Evolutionary conservation across 2,888 invertebrate genomes (phyloP), one percentile per base, ranked within the genome.

Genomic region (Chaetogeoica ovagalla): DNA sequence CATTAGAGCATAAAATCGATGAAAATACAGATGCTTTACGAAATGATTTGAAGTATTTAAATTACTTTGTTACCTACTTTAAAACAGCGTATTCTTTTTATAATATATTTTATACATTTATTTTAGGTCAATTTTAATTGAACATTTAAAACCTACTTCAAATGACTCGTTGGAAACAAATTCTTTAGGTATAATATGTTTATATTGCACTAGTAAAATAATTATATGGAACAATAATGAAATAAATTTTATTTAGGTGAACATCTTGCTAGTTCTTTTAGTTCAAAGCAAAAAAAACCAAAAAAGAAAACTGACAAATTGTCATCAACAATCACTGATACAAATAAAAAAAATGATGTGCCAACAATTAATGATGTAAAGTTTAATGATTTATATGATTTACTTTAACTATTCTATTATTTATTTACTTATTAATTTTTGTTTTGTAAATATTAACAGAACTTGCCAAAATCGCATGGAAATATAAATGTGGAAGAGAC

Each of bases 221-320:
- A 55, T 19, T 55, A 8, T 55, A 4, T 55, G 19, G 19, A 55
- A 17, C 19, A 55, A 4, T 55, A 55, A 55, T 19, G n/a, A n/a
- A n/a, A n/a, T n/a, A n/a, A 19, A 55, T 55, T 55, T 55, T 69
- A 19, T 63, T 39, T 55, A 74, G 74, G 55, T 17, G 74, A 65
- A 37, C 69, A 30, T n/a, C n/a, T n/a, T 30, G 57, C 6, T 13
- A 52, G 19, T 37, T 59, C 59, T 21, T 19, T 4, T 57, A n/a
- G 57, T 15, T n/a, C 59, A 59, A 39, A 52, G 8, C 30, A 13
- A 37, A 55, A 65, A 65, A 75, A 59, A 59, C 7, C 7, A 59
- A 66, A 43, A 23, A 75, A 43, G 17, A 37, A 63, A 4, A 63
- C 6, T 5, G 66, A 15, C 57, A 66, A 66, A 75, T 57, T 65